Evolutionary conservation across 2,797 vertebrate genomes (phyloP).

Genomic region (Girardinus metallicus): DNA sequence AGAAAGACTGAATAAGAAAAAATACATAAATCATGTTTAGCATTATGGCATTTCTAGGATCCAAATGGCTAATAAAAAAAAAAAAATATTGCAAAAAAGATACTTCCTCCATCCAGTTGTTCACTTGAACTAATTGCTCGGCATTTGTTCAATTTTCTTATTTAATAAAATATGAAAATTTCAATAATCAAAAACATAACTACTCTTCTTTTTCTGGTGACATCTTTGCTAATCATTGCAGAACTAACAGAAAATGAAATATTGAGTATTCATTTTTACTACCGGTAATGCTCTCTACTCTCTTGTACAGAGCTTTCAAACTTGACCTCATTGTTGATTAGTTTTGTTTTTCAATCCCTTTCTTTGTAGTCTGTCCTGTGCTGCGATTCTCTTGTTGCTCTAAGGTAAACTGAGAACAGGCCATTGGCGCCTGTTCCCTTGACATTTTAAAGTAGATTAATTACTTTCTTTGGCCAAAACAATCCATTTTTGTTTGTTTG

Average conservation of each 20-base stretch:
- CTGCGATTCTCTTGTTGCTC: constrained; percentile 57
- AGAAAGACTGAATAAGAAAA: not conserved
- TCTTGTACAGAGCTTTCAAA: constrained; percentile 18
- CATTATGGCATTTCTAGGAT: not conserved
- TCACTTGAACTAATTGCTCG: not conserved
- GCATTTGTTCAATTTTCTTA: not conserved
- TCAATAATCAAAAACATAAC: not conserved
- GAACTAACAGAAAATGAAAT: not conserved
- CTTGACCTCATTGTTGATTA: constrained; percentile 26
- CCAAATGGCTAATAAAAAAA: not conserved
- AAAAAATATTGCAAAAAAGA: not conserved
- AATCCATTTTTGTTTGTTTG: constrained; percentile 88
- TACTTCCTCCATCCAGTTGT: not conserved
- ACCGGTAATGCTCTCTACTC: not conserved
- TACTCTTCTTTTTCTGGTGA: not conserved
- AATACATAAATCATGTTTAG: not conserved
- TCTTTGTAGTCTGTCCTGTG: constrained; percentile 53
- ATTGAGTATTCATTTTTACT: not conserved
- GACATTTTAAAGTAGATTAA: constrained; percentile 86
- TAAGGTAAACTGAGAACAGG: constrained; percentile 65
- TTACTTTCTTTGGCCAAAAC: constrained; percentile 81
- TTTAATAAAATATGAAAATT: not conserved
- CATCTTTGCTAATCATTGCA: constrained; percentile 1
- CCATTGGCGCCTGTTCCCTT: constrained; percentile 68
- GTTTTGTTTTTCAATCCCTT: constrained; percentile 50